phyloP scores from a whole-genome alignment of 2,888 invertebrate genomes.

The Nasonovia ribisnigri region DNA sequence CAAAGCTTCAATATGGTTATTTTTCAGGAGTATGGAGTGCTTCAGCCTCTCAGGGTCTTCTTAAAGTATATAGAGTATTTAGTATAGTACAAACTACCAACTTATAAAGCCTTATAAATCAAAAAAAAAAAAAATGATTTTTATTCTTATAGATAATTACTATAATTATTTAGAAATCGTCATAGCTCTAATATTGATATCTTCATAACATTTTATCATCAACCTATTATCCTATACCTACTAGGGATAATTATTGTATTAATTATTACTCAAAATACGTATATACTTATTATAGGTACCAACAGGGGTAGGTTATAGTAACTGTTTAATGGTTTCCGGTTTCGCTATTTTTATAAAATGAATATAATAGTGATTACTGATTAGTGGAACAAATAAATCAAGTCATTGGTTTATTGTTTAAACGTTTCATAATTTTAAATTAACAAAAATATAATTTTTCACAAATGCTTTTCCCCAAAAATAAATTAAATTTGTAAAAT shows the following conservation, averaged over 20 bases:
- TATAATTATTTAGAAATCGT: too few relatives aligned
- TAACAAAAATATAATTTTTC: conserved; percentile 55
- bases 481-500: conserved; percentile 51
- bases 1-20: too few relatives aligned
- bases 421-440: conserved; percentile 36
- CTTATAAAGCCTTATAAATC: too few relatives aligned
- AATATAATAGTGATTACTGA: neutral
- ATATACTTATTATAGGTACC: neutral
- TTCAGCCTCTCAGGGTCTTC: too few relatives aligned
- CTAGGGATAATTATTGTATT: neutral
- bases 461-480: conserved; percentile 37
- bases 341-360: neutral
- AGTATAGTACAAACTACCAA: neutral
- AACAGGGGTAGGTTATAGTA: neutral
- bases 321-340: neutral
- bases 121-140: too few relatives aligned
- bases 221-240: neutral
- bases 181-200: too few relatives aligned
- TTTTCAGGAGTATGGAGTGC: too few relatives aligned
- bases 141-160: too few relatives aligned
- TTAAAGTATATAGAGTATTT: neutral
- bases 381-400: conserved; percentile 28
- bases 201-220: too few relatives aligned
- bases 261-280: neutral
- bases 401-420: neutral